These are phyloP conservation scores for Bubo blakistoni DNA, from an alignment of 2,113 vertebrate genomes.

Conservation along the genomic window DNA sequence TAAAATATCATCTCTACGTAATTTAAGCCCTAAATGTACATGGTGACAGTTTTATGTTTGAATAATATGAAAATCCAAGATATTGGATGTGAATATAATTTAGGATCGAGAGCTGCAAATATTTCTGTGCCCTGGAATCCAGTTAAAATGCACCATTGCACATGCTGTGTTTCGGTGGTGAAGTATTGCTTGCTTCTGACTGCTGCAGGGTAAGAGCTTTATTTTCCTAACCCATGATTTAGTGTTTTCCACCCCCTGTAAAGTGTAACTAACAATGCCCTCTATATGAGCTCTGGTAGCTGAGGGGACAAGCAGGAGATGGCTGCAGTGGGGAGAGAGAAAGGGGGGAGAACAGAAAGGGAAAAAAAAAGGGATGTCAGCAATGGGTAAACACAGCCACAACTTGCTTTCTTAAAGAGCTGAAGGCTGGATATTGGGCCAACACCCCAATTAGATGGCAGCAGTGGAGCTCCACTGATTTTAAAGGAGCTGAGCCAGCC, in stretches of 20 bases:
- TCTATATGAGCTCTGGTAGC: background rate
- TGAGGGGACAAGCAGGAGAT: background rate
- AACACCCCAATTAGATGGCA: background rate
- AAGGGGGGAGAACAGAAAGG: background rate
- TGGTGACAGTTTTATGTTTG: constrained; percentile 57
- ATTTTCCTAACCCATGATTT: constrained; percentile 48
- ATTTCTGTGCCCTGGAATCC: constrained; percentile 42
- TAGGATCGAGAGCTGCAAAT: constrained; percentile 10
- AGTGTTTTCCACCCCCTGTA: constrained; percentile 30
- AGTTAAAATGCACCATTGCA: constrained; percentile 45
- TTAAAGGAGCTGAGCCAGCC: background rate
- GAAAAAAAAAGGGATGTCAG: background rate
- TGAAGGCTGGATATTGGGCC: background rate
- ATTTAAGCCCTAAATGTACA: constrained; percentile 39
- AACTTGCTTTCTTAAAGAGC: background rate
- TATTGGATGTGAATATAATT: constrained; percentile 38
- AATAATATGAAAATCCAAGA: constrained; percentile 50
- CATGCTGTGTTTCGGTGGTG: background rate
- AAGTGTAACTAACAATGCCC: constrained; percentile 32
- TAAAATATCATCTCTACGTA: constrained; percentile 55
- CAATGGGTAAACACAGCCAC: background rate
- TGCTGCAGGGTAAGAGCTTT: constrained; percentile 42
- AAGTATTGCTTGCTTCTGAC: constrained; percentile 17
- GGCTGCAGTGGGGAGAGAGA: background rate
- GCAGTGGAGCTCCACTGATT: background rate